Conservation (phyloP, 1,140 invertebrate species). For the Whitmania pigra region DNA sequence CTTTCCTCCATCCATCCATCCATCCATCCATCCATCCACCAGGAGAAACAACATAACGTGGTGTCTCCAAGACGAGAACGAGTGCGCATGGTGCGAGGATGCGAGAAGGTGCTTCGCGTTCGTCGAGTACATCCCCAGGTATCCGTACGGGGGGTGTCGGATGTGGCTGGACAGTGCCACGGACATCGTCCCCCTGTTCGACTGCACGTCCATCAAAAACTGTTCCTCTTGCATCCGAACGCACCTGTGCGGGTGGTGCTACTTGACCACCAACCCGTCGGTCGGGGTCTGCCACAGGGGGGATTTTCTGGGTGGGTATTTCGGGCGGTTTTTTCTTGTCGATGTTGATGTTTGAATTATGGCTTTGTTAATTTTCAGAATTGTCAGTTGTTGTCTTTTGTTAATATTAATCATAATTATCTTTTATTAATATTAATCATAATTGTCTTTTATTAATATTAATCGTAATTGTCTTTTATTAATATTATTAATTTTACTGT, state of each 20-base stretch:
- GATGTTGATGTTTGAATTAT: too few species aligned
- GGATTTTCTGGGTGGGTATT: conserved; percentile 42
- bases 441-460: too few species aligned
- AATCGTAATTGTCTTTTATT: too few species aligned
- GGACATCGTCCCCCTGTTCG: conserved; percentile 33
- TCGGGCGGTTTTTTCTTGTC: too few species aligned
- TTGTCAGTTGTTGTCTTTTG: too few species aligned
- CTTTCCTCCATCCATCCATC: too few species aligned
- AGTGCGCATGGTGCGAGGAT: conserved; percentile 88
- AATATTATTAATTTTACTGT: too few species aligned
- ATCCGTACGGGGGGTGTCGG: conserved; percentile 76
- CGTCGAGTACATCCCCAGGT: conserved; percentile 81
- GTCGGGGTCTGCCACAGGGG: conserved; percentile 52
- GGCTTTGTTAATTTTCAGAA: too few species aligned
- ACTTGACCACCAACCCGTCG: conserved; percentile 70
- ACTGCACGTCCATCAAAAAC: conserved; percentile 60
- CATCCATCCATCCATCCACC: too few species aligned
- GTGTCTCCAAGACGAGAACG: conserved; percentile 67
- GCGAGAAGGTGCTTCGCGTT: conserved; percentile 80
- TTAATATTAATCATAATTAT: too few species aligned
- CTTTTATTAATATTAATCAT: too few species aligned
- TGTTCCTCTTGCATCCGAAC: conserved; percentile 67
- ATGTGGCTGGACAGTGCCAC: conserved; percentile 67
- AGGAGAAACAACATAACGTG: conserved; percentile 31
- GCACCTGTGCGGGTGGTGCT: conserved; percentile 85